Evolutionary conservation across 2,113 vertebrate species (phyloP).

Genomic region (Paralichthys olivaceus): DNA sequence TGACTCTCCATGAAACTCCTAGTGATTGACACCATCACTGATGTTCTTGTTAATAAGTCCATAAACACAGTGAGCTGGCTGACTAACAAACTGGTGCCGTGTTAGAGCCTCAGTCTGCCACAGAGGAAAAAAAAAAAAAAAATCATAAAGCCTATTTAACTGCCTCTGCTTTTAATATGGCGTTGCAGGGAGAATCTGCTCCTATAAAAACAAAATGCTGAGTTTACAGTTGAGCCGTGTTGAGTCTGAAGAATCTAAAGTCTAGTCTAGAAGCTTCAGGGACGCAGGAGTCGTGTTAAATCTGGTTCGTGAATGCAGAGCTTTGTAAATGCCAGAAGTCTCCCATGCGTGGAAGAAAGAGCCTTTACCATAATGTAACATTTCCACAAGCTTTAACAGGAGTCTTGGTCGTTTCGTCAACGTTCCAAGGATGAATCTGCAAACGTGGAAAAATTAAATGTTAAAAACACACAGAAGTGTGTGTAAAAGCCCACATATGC

Average conservation of each 20-base stretch:
- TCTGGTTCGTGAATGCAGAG: conserved; percentile 13
- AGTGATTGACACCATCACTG: conserved; percentile 56
- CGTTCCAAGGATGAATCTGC: background rate
- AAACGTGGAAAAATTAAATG: no score
- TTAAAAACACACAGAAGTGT: no score
- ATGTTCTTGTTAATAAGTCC: conserved; percentile 65
- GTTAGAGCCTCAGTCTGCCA: conserved; percentile 51
- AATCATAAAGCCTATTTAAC: conserved; percentile 49
- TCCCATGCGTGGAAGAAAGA: conserved; percentile 26
- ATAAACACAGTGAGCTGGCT: conserved; percentile 62
- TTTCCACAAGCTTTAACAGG: background rate
- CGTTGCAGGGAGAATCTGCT: conserved; percentile 44
- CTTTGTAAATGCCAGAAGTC: conserved; percentile 23
- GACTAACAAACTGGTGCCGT: conserved; percentile 53
- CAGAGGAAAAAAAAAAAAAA: conserved; percentile 52
- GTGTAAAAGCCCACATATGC: background rate
- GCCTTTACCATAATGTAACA: conserved; percentile 11
- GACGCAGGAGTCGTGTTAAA: conserved; percentile 24
- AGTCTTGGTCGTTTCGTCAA: background rate
- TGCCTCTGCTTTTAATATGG: conserved; percentile 65
- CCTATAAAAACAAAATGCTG: conserved; percentile 40
- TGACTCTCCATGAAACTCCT: conserved; percentile 21
- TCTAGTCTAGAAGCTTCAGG: conserved; percentile 8
- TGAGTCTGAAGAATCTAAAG: conserved; percentile 10
- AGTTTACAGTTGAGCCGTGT: conserved; percentile 36